A percentile compares a stretch with the other conserved stretches of the same genome.
Conservation (phyloP, 2,113 vertebrate species). For the Uropsilus gracilis region DNA sequence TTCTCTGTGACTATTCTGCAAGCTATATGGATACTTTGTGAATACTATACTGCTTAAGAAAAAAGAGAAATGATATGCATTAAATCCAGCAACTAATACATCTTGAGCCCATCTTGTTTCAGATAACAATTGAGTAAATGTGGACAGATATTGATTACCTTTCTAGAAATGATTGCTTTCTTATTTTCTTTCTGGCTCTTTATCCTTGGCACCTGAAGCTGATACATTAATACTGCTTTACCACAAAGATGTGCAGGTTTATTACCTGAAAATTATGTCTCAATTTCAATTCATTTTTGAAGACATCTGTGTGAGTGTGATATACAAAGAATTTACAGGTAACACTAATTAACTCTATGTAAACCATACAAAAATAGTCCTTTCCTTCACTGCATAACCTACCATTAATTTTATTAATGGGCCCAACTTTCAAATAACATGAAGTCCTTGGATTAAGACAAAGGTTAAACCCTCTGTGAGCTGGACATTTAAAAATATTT, state of each 20-base stretch:
- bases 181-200: neutral
- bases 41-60: neutral
- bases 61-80: neutral
- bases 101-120: conserved; percentile 7
- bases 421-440: conserved; percentile 70
- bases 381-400: conserved; percentile 40
- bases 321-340: conserved; percentile 77
- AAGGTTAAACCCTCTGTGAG: conserved; percentile 63
- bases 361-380: conserved; percentile 72
- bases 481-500: conserved; percentile 63
- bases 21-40: neutral
- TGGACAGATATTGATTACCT: neutral
- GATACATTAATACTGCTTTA: conserved; percentile 48
- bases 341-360: conserved; percentile 44
- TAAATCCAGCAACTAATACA: neutral
- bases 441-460: conserved; percentile 72
- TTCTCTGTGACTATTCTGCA: neutral
- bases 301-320: conserved; percentile 76
- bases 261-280: conserved; percentile 61
- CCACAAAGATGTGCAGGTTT: conserved; percentile 29
- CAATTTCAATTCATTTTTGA: conserved; percentile 64
- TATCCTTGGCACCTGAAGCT: neutral
- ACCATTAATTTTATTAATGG: conserved; percentile 79
- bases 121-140: neutral
- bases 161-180: neutral